Percentiles rank a stretch among this genome's conserved stretches.
These are phyloP conservation scores for Netelia virgata DNA, from an alignment of 2,888 invertebrate species.

Conservation along the genomic window DNA sequence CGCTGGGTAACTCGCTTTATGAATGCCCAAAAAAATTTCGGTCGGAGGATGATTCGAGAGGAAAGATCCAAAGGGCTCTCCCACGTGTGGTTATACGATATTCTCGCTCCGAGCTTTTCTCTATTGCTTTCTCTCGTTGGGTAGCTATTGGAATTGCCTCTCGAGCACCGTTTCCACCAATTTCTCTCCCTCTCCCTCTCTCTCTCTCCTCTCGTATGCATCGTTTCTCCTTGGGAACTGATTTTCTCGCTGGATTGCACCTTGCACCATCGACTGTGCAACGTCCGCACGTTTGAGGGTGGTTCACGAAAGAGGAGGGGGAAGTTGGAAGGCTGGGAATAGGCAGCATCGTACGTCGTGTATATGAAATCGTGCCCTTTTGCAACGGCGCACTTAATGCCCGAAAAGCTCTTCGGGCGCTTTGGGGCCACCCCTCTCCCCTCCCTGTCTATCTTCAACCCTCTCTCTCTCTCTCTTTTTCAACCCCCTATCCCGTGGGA, in stretches of 20 bases:
- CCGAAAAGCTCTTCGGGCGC: constrained; percentile 32
- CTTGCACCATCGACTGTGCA: background rate
- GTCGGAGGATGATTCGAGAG: too few relatives aligned
- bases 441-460: background rate
- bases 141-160: constrained; percentile 29
- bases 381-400: background rate
- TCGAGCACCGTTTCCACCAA: constrained; percentile 1
- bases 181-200: background rate
- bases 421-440: background rate
- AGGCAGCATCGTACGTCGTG: background rate
- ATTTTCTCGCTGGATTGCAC: background rate
- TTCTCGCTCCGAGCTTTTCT: constrained; percentile 16
- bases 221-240: background rate
- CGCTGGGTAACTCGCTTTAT: too few relatives aligned
- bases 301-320: background rate
- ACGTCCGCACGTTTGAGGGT: background rate
- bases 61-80: too few relatives aligned
- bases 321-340: too few relatives aligned
- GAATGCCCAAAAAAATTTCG: too few relatives aligned
- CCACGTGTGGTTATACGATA: constrained; percentile 14
- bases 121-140: constrained; percentile 14
- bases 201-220: background rate
- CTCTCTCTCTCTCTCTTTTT: background rate
- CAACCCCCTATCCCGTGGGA: constrained; percentile 74
- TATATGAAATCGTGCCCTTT: background rate